A percentile compares a stretch with the other conserved stretches of the same genome.
These are phyloP conservation scores for Chaitophorus viminalis DNA, from an alignment of 2,888 invertebrate species.

Conservation along the genomic window DNA sequence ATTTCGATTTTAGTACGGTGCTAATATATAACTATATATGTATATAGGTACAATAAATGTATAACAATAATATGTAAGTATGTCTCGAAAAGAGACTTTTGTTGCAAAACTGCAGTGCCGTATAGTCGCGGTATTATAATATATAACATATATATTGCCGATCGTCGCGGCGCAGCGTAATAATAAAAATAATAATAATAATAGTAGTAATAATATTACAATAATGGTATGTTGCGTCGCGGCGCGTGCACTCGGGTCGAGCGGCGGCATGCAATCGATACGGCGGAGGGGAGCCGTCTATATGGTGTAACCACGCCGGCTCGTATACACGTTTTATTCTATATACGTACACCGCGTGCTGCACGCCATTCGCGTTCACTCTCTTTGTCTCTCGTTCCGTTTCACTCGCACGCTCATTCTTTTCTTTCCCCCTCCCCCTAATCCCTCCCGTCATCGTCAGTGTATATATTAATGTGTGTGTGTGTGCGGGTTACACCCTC, in stretches of 20 bases:
- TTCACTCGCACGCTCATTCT: neutral
- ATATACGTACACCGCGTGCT: neutral
- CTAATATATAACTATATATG: no score
- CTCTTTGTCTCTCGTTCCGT: neutral
- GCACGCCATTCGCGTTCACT: constrained; percentile 7
- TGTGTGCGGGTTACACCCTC: neutral
- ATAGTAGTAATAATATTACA: no score
- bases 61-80: no score
- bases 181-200: no score
- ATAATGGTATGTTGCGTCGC: neutral
- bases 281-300: neutral
- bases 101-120: no score
- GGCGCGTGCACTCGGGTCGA: neutral
- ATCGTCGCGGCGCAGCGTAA: neutral
- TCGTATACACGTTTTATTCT: neutral
- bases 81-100: no score
- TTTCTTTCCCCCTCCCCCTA: neutral
- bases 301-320: neutral
- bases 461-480: neutral
- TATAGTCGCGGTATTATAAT: no score
- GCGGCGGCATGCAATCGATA: constrained; percentile 28
- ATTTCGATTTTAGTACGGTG: no score
- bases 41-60: no score
- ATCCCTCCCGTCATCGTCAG: neutral
- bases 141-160: no score